phyloP scores from a whole-genome alignment of 2,797 vertebrate genomes.

The Hoplostethus atlanticus region DNA sequence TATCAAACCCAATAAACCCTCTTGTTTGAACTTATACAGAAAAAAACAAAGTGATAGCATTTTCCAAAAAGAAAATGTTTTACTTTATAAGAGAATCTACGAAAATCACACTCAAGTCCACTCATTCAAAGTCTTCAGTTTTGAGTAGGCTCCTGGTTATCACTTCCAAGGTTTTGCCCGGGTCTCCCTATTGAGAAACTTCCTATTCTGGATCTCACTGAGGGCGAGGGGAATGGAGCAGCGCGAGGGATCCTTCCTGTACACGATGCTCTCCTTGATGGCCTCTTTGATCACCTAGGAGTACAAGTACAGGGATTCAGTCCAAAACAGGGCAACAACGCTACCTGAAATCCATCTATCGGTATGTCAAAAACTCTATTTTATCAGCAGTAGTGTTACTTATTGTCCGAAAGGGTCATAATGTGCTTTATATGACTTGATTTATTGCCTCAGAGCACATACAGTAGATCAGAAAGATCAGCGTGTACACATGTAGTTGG shows the following conservation, averaged over 20 bases:
- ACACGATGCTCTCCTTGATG: slow-evolving; percentile 91
- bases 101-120: slow-evolving; percentile 23
- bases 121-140: slow-evolving; percentile 11
- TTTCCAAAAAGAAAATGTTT: slow-evolving; percentile 61
- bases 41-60: slow-evolving; percentile 14
- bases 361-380: neutral
- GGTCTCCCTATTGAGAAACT: slow-evolving; percentile 86
- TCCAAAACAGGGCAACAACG: neutral
- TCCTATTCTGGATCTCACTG: slow-evolving; percentile 89
- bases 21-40: slow-evolving; percentile 32
- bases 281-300: slow-evolving; percentile 93
- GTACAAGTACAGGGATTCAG: slow-evolving; percentile 3
- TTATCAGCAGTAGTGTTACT: neutral
- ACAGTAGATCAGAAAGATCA: neutral
- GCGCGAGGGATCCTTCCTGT: slow-evolving; percentile 88
- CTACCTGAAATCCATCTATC: neutral
- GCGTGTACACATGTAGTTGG: neutral
- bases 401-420: neutral
- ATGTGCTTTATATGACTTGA: no score
- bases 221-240: slow-evolving; percentile 89
- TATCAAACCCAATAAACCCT: slow-evolving; percentile 30
- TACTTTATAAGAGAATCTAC: slow-evolving; percentile 10
- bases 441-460: neutral
- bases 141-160: slow-evolving; percentile 33
- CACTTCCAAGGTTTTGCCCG: slow-evolving; percentile 72